Percentiles rank a stretch among this genome's conserved stretches.
Conservation (phyloP, 2,113 vertebrate species). For the Vimba vimba region DNA sequence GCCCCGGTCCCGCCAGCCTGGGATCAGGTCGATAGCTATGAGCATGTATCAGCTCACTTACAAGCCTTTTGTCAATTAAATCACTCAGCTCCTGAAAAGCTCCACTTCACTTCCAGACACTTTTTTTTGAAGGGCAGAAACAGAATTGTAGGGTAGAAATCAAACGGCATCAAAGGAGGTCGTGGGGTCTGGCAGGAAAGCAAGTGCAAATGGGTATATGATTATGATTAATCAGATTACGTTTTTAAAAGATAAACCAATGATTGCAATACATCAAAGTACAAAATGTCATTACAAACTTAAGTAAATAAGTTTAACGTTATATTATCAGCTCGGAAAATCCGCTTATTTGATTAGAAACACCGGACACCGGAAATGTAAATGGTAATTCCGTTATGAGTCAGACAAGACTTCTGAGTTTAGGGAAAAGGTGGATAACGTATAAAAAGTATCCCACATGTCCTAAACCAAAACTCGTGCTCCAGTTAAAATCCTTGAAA, state of each 20-base stretch:
- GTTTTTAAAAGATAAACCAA: neutral
- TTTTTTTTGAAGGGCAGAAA: conserved; percentile 5
- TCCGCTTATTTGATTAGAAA: neutral
- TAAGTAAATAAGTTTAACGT: neutral
- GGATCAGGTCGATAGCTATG: conserved; percentile 21
- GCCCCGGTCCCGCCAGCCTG: neutral
- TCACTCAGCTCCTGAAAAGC: conserved; percentile 25
- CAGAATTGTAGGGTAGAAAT: neutral
- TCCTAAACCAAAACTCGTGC: neutral
- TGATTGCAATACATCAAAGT: neutral
- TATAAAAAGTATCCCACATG: neutral
- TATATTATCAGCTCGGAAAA: neutral
- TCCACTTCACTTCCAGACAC: conserved; percentile 1
- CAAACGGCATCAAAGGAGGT: neutral
- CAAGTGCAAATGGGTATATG: neutral
- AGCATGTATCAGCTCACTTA: conserved; percentile 7
- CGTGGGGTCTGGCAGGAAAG: neutral
- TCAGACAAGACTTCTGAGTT: too few species aligned
- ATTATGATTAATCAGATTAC: too few species aligned
- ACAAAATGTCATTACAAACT: too few species aligned
- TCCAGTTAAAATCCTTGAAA: neutral
- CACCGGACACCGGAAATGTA: neutral
- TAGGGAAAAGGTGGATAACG: too few species aligned
- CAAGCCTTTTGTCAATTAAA: conserved; percentile 22
- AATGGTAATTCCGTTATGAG: too few species aligned